Conservation (phyloP, 2,888 invertebrate genomes). For the Eumacrocentrus americanus region DNA sequence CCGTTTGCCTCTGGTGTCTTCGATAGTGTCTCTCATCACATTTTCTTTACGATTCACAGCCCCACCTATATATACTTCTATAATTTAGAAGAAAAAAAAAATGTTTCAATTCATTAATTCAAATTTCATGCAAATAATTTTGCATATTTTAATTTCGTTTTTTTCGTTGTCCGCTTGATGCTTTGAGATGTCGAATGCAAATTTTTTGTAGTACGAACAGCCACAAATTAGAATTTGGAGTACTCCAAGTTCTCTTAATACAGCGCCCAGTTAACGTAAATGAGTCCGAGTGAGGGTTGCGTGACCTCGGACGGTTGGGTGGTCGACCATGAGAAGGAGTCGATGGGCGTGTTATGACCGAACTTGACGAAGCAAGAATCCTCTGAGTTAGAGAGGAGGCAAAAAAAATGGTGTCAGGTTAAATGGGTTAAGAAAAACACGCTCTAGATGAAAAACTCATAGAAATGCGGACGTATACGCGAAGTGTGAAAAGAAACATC, state of each 20-base stretch:
- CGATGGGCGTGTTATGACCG: slow-evolving; percentile 34
- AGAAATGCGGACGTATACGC: neutral
- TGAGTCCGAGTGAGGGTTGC: neutral
- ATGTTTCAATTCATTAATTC: neutral
- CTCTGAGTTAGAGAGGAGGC: slow-evolving; percentile 7
- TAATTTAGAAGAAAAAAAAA: neutral
- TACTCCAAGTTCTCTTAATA: neutral
- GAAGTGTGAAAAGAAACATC: too few species aligned
- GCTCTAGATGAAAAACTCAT: neutral
- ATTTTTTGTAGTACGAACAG: neutral
- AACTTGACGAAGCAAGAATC: slow-evolving; percentile 7
- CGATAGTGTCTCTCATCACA: neutral
- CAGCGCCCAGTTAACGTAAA: neutral
- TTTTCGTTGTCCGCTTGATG: neutral
- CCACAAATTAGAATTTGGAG: neutral
- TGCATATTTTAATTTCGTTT: neutral
- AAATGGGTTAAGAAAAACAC: slow-evolving; percentile 36
- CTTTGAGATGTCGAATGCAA: neutral
- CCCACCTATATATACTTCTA: neutral
- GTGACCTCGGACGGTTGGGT: slow-evolving; percentile 15
- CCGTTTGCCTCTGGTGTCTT: slow-evolving; percentile 5
- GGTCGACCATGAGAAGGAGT: slow-evolving; percentile 28
- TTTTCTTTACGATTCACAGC: neutral
- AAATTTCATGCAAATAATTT: neutral
- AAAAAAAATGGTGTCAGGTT: slow-evolving; percentile 51